These are phyloP conservation scores for Tympanuchus pallidicinctus DNA, from an alignment of 2,113 vertebrate genomes.

Conservation along the genomic window DNA sequence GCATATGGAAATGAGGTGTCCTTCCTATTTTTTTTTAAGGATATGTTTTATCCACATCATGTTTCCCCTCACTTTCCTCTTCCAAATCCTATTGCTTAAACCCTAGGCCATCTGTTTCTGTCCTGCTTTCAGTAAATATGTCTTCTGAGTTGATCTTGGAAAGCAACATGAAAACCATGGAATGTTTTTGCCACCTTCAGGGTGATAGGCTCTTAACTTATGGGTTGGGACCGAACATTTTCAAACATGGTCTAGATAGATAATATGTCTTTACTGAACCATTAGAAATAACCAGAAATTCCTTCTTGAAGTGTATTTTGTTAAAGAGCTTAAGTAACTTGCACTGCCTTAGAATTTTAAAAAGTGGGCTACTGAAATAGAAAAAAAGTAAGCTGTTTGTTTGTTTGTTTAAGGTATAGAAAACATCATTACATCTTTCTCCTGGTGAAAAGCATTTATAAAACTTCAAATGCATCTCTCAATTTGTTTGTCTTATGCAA, in stretches of 20 bases:
- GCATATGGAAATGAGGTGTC: neutral
- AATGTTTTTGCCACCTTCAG: neutral
- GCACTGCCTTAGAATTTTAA: neutral
- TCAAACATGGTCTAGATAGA: neutral
- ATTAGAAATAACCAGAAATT: neutral
- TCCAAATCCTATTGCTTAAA: neutral
- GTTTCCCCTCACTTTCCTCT: neutral
- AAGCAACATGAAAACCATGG: neutral
- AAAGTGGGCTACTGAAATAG: neutral
- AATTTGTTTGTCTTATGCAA: neutral
- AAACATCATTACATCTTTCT: neutral
- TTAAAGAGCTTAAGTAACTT: neutral
- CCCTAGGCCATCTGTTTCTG: neutral
- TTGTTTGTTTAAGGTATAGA: neutral
- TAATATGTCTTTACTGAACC: neutral
- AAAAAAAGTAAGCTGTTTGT: accelerated
- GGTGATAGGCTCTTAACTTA: neutral
- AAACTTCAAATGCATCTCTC: neutral
- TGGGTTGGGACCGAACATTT: neutral
- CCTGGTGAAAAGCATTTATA: neutral
- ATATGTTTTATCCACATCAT: neutral
- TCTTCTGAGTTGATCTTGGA: neutral
- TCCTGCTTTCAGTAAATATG: neutral
- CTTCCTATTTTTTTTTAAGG: neutral
- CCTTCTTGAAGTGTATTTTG: neutral